Conservation (phyloP, 1,140 invertebrate species). For the Gyrodactylus salaris region DNA sequence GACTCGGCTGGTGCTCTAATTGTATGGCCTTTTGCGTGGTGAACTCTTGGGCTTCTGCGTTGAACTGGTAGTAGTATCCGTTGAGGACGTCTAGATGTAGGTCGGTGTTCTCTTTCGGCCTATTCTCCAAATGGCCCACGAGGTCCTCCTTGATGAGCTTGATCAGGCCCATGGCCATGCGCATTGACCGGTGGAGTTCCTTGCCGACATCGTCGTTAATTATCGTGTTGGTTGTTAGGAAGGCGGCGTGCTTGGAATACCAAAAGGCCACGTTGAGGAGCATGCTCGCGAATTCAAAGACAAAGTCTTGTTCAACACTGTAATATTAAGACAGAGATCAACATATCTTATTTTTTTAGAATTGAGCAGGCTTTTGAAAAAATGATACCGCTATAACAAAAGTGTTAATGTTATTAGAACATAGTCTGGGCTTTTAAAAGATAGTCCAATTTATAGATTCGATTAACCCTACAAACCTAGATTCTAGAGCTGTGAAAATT, state of each 20-base stretch:
- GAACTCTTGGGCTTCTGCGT: conserved; percentile 37
- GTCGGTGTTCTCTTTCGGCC: not conserved
- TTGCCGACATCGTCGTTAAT: conserved; percentile 21
- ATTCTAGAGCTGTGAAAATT: too few relatives aligned
- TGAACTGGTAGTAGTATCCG: conserved; percentile 25
- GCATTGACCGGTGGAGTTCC: not conserved
- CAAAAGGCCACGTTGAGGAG: conserved; percentile 31
- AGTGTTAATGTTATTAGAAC: too few relatives aligned
- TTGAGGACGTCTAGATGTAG: not conserved
- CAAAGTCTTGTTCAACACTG: conserved; percentile 26
- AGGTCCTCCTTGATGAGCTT: not conserved
- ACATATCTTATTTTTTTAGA: too few relatives aligned
- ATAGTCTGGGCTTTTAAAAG: too few relatives aligned
- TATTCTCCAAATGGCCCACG: not conserved
- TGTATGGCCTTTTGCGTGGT: conserved; percentile 35
- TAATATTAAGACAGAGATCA: too few relatives aligned
- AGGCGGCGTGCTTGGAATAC: conserved; percentile 36
- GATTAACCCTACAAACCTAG: too few relatives aligned
- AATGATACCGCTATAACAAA: too few relatives aligned
- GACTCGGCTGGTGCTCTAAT: conserved; percentile 29
- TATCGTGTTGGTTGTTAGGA: conserved; percentile 30
- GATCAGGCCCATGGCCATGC: not conserved
- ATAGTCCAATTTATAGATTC: too few relatives aligned
- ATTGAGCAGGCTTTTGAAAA: too few relatives aligned
- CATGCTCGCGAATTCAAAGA: conserved; percentile 31